Percentiles rank a stretch among this genome's conserved stretches.
These are phyloP conservation scores for Bombus difficillimus DNA, from an alignment of 1,140 invertebrate genomes.

Conservation along the genomic window DNA sequence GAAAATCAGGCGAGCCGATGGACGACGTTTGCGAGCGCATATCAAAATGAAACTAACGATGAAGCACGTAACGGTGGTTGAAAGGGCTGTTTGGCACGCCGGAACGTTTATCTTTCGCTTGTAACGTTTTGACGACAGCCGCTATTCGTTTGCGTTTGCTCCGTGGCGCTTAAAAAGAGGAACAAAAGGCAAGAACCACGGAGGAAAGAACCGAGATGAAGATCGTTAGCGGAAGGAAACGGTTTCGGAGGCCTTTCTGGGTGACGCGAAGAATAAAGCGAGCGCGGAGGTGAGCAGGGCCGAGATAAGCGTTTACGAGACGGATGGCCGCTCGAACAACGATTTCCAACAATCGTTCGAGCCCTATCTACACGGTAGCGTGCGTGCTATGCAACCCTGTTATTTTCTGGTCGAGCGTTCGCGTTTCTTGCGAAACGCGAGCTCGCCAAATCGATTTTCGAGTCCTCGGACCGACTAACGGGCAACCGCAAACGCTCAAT, in stretches of 20 bases:
- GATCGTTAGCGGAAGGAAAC: slow-evolving; percentile 1
- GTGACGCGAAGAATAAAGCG: slow-evolving; percentile 6
- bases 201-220: slow-evolving; percentile 15
- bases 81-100: background rate
- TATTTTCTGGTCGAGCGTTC: background rate
- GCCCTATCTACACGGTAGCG: background rate
- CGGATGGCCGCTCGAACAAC: slow-evolving; percentile 23
- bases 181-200: background rate
- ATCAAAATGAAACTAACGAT: slow-evolving; percentile 24
- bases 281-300: too few species aligned
- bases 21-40: background rate
- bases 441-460: background rate
- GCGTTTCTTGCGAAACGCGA: background rate
- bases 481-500: background rate
- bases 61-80: slow-evolving; percentile 21
- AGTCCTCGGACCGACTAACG: background rate
- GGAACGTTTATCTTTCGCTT: background rate
- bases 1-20: too few species aligned
- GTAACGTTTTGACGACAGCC: slow-evolving; percentile 18
- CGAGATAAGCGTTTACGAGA: slow-evolving; percentile 59
- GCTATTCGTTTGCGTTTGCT: background rate
- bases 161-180: background rate
- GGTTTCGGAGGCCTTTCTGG: background rate
- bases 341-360: slow-evolving; percentile 12
- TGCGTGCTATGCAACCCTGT: background rate